These are phyloP conservation scores for Lomographa bimaculata DNA, from an alignment of 2,888 invertebrate genomes.

Conservation along the genomic window DNA sequence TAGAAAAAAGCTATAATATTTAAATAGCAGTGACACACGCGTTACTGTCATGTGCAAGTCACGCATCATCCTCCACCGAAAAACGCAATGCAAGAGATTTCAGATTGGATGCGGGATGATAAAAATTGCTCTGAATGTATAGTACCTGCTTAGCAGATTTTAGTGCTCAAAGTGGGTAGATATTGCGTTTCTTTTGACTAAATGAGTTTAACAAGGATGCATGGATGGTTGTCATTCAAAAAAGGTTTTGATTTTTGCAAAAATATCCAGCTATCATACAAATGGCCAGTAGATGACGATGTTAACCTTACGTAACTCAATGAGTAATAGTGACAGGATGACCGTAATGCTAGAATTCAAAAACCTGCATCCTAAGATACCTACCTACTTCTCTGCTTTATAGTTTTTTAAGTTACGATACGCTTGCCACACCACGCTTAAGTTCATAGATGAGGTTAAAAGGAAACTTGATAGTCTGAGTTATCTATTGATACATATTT, in stretches of 20 bases:
- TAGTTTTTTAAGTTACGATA: too few relatives aligned
- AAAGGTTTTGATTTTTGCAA: slow-evolving; percentile 9
- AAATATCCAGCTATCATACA: slow-evolving; percentile 4
- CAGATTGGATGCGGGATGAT: slow-evolving; percentile 19
- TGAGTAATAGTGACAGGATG: too few relatives aligned
- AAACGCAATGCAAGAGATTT: slow-evolving; percentile 21
- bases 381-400: too few relatives aligned
- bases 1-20: too few relatives aligned
- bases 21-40: too few relatives aligned
- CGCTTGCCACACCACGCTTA: too few relatives aligned
- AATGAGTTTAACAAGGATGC: slow-evolving; percentile 21
- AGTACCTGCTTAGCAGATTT: slow-evolving; percentile 33
- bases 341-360: too few relatives aligned
- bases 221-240: slow-evolving; percentile 11
- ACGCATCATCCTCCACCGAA: slow-evolving; percentile 26
- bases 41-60: slow-evolving; percentile 28
- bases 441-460: too few relatives aligned
- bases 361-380: too few relatives aligned
- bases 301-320: neutral
- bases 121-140: slow-evolving; percentile 34
- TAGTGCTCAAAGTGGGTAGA: slow-evolving; percentile 26
- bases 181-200: slow-evolving; percentile 17
- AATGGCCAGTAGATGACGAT: slow-evolving; percentile 1
- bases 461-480: too few relatives aligned
- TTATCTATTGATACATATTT: too few relatives aligned